Evolutionary conservation across 2,113 vertebrate species (phyloP), one percentile per base, ranked within the genome.

Genomic region (Serinus canaria): DNA sequence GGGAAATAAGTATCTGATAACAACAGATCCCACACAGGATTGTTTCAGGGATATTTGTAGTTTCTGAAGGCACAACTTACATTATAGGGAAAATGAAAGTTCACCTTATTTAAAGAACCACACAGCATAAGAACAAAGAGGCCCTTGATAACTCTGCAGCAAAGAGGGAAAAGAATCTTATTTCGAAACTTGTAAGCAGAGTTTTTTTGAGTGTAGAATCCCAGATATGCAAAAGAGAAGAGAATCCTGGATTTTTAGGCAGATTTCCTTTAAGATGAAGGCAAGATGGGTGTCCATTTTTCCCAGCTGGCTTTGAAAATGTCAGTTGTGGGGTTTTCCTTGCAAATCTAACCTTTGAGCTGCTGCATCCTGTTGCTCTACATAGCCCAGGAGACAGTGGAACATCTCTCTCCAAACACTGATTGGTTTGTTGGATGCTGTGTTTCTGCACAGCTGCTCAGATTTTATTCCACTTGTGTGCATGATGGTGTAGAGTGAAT

Each of bases 41-140:
- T 92, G 39, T 91, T 96, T 75, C 84, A 89, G 82, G 55, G 53
- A 59, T 92, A 46, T 37, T 35, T 94, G 50, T 75, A 52, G 72
- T 88, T 94, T 96, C 78, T 94, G 85, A 86, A 60, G 52, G 64
- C 59, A 56, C 37, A 85, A 63, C 47, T 95, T 90, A 82, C 47
- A 83, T 88, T 83, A 27, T 5, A 55, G 46, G 44, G 56, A 88
- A 84, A 86, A 86, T 83, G 66, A 68, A 91, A 94, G 63, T 77
- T 88, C 68, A 84, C 17, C 14, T 69, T 86, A 87, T 92, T 86
- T 92, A 90, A 83, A 70, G 90, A 89, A 74, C 47, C 46, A 47
- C 33, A 35, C 55, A 76, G 28, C 22, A 10, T 50, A 77, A 70
- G 87, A 95, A 88, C 63, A 95, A 94, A 95, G 87, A 74, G 39